Evolutionary conservation across 2,888 invertebrate species (phyloP).

Genomic region (Watsonalla cultraria): DNA sequence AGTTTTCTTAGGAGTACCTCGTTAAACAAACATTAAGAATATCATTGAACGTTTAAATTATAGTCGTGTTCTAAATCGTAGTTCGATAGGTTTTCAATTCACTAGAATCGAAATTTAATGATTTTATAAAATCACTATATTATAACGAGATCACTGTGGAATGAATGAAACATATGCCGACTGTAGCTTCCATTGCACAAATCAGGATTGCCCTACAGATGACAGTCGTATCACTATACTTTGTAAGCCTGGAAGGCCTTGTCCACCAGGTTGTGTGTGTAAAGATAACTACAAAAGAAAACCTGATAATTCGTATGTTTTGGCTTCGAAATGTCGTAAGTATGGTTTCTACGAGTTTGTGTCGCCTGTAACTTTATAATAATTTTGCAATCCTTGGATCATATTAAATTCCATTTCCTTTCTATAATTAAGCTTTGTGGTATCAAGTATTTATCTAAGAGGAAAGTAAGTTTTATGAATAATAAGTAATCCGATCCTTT

Average conservation of each 20-base stretch:
- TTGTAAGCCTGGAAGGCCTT: constrained; percentile 15
- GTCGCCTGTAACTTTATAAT: too few relatives aligned
- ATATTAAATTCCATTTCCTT: neutral
- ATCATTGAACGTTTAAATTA: too few relatives aligned
- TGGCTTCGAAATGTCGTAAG: constrained; percentile 30
- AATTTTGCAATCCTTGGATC: neutral
- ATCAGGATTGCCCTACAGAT: constrained; percentile 20
- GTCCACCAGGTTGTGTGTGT: constrained; percentile 30
- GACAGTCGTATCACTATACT: constrained; percentile 9
- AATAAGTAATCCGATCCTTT: too few relatives aligned
- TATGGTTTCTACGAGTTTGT: too few relatives aligned
- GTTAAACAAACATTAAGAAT: neutral
- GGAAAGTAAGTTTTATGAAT: too few relatives aligned
- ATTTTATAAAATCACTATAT: neutral
- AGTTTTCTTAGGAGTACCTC: too few relatives aligned
- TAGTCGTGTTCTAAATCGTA: too few relatives aligned
- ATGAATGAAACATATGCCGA: constrained; percentile 18
- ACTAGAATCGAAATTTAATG: too few relatives aligned
- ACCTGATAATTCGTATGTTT: constrained; percentile 18
- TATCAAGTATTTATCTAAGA: neutral
- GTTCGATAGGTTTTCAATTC: too few relatives aligned
- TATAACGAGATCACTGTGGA: constrained; percentile 19
- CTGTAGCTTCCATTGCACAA: constrained; percentile 19
- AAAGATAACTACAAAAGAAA: constrained; percentile 16
- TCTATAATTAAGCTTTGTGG: neutral